phyloP scores from a whole-genome alignment of 2,797 vertebrate species.

The Meda fulgida region DNA sequence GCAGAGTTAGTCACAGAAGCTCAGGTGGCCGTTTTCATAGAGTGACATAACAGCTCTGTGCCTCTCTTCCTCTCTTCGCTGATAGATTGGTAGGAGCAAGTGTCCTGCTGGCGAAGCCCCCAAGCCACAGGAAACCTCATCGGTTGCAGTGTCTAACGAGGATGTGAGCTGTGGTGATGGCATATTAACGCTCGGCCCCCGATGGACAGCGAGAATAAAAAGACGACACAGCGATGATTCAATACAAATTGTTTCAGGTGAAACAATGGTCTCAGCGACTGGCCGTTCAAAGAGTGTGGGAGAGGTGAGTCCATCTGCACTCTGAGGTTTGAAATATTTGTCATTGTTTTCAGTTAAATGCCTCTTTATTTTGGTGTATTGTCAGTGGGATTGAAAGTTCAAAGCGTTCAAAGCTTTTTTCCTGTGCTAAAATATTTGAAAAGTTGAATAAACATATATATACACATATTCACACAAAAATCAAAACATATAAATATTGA shows the following conservation, averaged over 20 bases:
- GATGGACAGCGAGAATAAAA: slow-evolving; percentile 79
- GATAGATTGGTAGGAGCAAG: slow-evolving; percentile 66
- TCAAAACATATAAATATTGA: neutral
- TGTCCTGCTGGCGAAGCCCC: slow-evolving; percentile 60
- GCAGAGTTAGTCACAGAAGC: slow-evolving; percentile 41
- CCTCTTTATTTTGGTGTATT: slow-evolving; percentile 30
- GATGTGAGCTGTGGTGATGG: slow-evolving; percentile 81
- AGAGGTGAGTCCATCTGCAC: slow-evolving; percentile 74
- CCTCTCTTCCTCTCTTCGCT: slow-evolving; percentile 61
- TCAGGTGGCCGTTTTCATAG: slow-evolving; percentile 46
- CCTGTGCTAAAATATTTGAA: neutral
- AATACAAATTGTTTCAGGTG: slow-evolving; percentile 78
- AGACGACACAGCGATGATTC: slow-evolving; percentile 73
- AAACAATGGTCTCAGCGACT: slow-evolving; percentile 75
- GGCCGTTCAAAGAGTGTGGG: slow-evolving; percentile 73
- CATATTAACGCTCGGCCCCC: slow-evolving; percentile 81
- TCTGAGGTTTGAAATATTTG: slow-evolving; percentile 48
- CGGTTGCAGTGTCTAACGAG: slow-evolving; percentile 75
- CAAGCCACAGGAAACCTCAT: slow-evolving; percentile 76
- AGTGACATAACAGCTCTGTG: slow-evolving; percentile 51
- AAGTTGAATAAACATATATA: neutral
- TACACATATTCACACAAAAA: neutral
- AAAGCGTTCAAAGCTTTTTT: slow-evolving; percentile 2
- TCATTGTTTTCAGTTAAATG: slow-evolving; percentile 62
- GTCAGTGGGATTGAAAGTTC: slow-evolving; percentile 30